Evolutionary conservation across 1,140 invertebrate species (phyloP).

Genomic region (Bombus vancouverensis): DNA sequence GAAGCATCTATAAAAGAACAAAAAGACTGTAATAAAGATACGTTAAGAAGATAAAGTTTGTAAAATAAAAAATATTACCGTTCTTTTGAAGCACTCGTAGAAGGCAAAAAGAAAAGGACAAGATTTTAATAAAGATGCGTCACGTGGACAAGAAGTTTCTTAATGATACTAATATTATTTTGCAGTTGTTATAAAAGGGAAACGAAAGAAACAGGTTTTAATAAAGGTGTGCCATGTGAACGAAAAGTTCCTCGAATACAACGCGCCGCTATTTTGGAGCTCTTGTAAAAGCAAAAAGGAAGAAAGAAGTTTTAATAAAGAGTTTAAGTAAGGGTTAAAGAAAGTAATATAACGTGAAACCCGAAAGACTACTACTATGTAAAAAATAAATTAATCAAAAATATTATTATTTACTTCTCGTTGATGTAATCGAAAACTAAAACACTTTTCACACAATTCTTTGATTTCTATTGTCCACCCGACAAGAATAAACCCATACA

Average conservation of each 20-base stretch:
- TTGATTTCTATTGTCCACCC: too few species aligned
- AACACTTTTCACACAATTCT: neutral
- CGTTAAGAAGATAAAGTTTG: neutral
- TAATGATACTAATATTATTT: neutral
- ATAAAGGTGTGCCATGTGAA: neutral
- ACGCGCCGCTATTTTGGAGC: neutral
- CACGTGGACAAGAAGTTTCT: neutral
- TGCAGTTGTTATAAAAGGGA: too few species aligned
- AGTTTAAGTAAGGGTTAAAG: neutral
- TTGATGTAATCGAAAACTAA: too few species aligned
- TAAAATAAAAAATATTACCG: neutral
- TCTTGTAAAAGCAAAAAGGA: neutral
- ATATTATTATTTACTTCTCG: too few species aligned
- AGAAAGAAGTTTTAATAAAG: neutral
- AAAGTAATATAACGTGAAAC: too few species aligned
- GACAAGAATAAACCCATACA: too few species aligned
- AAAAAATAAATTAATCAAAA: too few species aligned
- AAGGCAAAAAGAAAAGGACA: neutral
- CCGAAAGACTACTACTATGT: too few species aligned
- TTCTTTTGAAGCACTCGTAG: neutral
- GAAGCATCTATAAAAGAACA: neutral
- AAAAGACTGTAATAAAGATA: neutral
- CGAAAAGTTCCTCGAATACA: neutral
- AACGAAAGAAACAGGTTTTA: neutral
- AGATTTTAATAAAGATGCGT: neutral